Conservation (phyloP, 2,113 vertebrate species). For the Pseudonaja textilis region DNA sequence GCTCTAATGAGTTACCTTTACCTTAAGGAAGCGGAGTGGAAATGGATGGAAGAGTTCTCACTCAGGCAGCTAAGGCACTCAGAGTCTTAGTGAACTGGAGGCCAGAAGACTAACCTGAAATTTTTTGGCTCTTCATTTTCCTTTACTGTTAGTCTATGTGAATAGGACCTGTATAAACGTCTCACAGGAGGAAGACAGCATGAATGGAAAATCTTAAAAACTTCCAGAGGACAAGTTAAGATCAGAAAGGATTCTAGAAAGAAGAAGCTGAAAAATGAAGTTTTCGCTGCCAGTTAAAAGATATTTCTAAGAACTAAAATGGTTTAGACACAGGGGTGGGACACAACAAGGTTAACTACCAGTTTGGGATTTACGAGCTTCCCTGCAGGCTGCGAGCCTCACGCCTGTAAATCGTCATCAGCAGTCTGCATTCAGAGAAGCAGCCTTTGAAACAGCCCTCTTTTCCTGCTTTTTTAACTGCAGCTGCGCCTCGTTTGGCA, state of each 20-base stretch:
- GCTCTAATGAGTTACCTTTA: not conserved
- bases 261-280: not conserved
- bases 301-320: not conserved
- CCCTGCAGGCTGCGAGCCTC: too few relatives aligned
- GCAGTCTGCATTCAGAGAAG: too few relatives aligned
- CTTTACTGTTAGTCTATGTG: not conserved
- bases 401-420: too few relatives aligned
- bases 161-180: not conserved
- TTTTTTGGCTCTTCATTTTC: not conserved
- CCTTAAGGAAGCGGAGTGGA: not conserved
- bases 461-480: too few relatives aligned
- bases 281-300: not conserved
- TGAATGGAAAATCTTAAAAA: not conserved
- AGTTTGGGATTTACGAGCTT: too few relatives aligned
- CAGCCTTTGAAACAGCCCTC: too few relatives aligned
- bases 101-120: not conserved
- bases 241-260: not conserved
- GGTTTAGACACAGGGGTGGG: not conserved
- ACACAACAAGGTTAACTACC: too few relatives aligned
- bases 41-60: not conserved
- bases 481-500: too few relatives aligned
- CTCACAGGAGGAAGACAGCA: not conserved
- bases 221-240: not conserved
- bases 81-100: not conserved
- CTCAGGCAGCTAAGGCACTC: not conserved